Evolutionary conservation across 2,888 invertebrate genomes (phyloP).

Genomic region (Plemyria rubiginata): DNA sequence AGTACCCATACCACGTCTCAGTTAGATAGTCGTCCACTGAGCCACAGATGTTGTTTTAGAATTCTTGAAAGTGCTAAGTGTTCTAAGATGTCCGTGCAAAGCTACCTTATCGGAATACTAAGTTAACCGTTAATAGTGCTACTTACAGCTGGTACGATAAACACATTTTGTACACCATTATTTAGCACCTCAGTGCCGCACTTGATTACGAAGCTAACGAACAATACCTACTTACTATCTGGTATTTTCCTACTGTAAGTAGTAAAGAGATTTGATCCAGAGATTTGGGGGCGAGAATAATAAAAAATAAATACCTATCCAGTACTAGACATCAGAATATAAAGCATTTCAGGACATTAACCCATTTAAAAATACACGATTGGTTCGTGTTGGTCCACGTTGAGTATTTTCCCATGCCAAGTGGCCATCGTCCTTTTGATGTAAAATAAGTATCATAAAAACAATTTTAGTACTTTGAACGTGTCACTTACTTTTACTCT

Average conservation of each 20-base stretch:
- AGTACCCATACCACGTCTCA: too few species aligned
- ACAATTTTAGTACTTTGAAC: slow-evolving; percentile 4
- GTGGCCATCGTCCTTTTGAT: not conserved
- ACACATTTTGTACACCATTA: slow-evolving; percentile 9
- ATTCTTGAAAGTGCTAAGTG: not conserved
- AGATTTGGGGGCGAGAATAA: too few species aligned
- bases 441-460: slow-evolving; percentile 1
- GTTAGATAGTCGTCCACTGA: too few species aligned
- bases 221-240: too few species aligned
- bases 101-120: slow-evolving; percentile 3
- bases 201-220: slow-evolving; percentile 1
- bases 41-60: not conserved
- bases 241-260: too few species aligned
- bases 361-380: not conserved
- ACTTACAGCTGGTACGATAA: slow-evolving; percentile 12
- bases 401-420: not conserved
- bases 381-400: not conserved
- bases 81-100: slow-evolving; percentile 8
- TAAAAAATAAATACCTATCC: too few species aligned
- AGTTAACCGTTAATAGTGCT: slow-evolving; percentile 16
- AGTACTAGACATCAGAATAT: too few species aligned
- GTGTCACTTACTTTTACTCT: slow-evolving; percentile 13
- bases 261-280: too few species aligned
- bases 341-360: too few species aligned
- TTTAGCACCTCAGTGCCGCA: slow-evolving; percentile 7